These are phyloP conservation scores for Drosophila punjabiensis DNA, from an alignment of 1,140 invertebrate species.

Conservation along the genomic window DNA sequence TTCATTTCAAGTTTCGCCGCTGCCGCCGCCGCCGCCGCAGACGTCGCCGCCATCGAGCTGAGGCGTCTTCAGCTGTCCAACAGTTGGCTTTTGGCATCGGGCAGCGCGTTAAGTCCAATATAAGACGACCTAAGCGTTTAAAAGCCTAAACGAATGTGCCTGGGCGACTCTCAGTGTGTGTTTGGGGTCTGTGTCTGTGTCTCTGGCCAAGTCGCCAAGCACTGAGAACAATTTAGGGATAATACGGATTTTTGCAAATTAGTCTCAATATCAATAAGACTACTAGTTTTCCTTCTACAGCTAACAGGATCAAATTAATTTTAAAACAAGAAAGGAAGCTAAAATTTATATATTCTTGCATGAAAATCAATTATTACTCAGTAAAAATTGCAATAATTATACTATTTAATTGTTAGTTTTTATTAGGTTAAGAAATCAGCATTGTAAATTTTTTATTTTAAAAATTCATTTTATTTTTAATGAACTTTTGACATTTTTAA, in stretches of 20 bases:
- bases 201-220: slow-evolving; percentile 14
- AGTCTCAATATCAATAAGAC: not conserved
- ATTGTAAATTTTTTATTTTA: no score
- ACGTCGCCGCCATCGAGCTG: slow-evolving; percentile 53
- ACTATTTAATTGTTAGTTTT: no score
- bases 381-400: no score
- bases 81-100: slow-evolving; percentile 74
- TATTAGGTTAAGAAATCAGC: no score
- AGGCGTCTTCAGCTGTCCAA: slow-evolving; percentile 76
- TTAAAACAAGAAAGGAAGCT: not conserved
- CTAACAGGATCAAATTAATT: not conserved
- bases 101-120: slow-evolving; percentile 77
- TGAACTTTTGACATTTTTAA: no score
- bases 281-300: not conserved
- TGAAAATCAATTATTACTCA: no score
- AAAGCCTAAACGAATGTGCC: slow-evolving; percentile 81
- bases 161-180: slow-evolving; percentile 42
- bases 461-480: no score
- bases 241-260: not conserved
- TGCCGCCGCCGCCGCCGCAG: slow-evolving; percentile 50
- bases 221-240: slow-evolving; percentile 6
- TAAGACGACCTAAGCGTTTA: slow-evolving; percentile 83
- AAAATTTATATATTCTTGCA: no score
- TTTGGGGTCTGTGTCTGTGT: slow-evolving; percentile 27
- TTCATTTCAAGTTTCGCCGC: slow-evolving; percentile 80